Conservation (phyloP, 64 coral and sea anemone species). For the Catalaphyllia jardinei region DNA sequence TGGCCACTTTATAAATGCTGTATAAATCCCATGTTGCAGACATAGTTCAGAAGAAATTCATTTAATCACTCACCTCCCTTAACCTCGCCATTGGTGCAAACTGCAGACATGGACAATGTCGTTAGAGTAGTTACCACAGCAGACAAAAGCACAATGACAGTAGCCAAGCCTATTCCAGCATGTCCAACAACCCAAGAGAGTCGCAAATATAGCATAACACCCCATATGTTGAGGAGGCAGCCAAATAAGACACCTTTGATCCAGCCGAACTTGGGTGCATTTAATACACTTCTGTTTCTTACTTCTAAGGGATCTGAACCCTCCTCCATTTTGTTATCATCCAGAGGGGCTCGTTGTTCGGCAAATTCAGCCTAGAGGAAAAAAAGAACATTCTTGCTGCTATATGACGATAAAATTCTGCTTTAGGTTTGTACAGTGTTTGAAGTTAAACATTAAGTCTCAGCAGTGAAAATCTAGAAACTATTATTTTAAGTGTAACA, state of each 20-base stretch:
- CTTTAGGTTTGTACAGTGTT: too few relatives aligned
- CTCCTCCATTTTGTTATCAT: conserved; percentile 6
- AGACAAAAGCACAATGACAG: conserved; percentile 82
- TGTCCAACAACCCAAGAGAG: conserved; percentile 94
- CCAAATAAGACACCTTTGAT: conserved; percentile 93
- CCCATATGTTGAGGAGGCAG: conserved; percentile 98
- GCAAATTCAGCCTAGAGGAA: background rate
- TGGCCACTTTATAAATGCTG: too few relatives aligned
- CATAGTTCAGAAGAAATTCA: too few relatives aligned
- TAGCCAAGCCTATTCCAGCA: conserved; percentile 89
- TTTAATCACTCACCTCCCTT: conserved; percentile 81
- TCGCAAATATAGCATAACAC: conserved; percentile 91
- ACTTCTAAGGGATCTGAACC: background rate
- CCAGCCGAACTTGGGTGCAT: conserved; percentile 93
- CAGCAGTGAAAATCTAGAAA: too few relatives aligned
- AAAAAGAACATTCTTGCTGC: background rate
- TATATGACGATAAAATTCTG: too few relatives aligned
- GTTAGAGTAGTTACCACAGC: conserved; percentile 87
- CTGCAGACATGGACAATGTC: conserved; percentile 94
- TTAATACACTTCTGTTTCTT: background rate
- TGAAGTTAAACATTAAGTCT: too few relatives aligned
- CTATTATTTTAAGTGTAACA: too few relatives aligned
- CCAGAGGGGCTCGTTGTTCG: background rate
- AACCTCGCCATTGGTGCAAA: conserved; percentile 99
- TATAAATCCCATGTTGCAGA: too few relatives aligned